phyloP scores from a whole-genome alignment of 2,113 vertebrate species.

The Sander vitreus region DNA sequence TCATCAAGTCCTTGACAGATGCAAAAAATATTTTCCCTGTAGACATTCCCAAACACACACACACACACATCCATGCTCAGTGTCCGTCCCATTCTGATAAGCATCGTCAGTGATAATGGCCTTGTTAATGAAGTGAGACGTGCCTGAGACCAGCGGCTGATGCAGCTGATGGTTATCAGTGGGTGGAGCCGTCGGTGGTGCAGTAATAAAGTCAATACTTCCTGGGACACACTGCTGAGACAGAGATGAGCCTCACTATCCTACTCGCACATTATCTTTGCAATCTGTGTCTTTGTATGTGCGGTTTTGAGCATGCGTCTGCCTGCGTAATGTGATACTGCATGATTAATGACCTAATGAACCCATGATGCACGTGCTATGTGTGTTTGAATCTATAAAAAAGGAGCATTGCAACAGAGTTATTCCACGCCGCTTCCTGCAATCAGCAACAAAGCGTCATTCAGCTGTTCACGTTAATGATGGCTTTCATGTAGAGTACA shows the following conservation, averaged over 20 bases:
- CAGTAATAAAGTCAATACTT: conserved; percentile 78
- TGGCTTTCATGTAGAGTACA: conserved; percentile 47
- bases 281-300: conserved; percentile 26
- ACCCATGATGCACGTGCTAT: neutral
- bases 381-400: conserved; percentile 50
- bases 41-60: conserved; percentile 9
- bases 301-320: conserved; percentile 12
- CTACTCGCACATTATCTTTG: conserved; percentile 13
- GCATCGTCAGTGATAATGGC: conserved; percentile 72
- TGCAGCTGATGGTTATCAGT: conserved; percentile 74
- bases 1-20: conserved; percentile 70
- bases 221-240: conserved; percentile 48
- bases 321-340: conserved; percentile 15
- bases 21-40: conserved; percentile 52
- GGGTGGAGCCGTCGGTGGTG: conserved; percentile 66
- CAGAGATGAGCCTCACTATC: conserved; percentile 18
- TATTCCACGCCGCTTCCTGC: conserved; percentile 40
- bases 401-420: conserved; percentile 23
- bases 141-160: conserved; percentile 66
- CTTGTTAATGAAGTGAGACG: conserved; percentile 78
- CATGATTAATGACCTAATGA: conserved; percentile 23
- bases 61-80: conserved; percentile 35
- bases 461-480: conserved; percentile 55
- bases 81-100: conserved; percentile 67
- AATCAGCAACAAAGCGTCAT: conserved; percentile 49